phyloP scores from a whole-genome alignment of 2,797 vertebrate genomes.

The Xenopus petersii region DNA sequence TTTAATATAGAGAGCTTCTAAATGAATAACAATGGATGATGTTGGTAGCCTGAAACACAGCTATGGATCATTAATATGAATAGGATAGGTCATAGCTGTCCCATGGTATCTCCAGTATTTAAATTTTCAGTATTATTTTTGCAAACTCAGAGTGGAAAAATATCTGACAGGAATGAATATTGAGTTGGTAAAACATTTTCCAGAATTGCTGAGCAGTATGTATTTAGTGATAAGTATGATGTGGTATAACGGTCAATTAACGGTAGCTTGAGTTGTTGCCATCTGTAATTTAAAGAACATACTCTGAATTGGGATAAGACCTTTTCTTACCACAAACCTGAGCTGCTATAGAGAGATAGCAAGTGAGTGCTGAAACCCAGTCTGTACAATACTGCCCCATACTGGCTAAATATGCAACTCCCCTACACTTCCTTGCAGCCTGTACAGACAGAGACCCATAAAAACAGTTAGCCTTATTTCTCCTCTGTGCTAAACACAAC shows the following conservation, averaged over 20 bases:
- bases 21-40: no score
- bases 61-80: no score
- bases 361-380: not conserved
- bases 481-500: no score
- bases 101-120: no score
- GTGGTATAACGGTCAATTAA: constrained; percentile 35
- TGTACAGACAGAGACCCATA: no score
- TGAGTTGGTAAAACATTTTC: constrained; percentile 22
- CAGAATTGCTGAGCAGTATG: constrained; percentile 14
- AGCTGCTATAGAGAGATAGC: not conserved
- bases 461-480: no score
- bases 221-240: constrained; percentile 16
- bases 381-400: constrained; percentile 11
- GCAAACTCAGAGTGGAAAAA: no score
- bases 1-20: no score
- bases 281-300: constrained; percentile 3
- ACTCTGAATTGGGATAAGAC: constrained; percentile 7
- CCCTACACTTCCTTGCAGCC: no score
- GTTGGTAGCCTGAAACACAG: no score
- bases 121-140: no score
- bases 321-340: constrained; percentile 1
- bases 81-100: no score
- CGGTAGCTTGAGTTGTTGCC: not conserved
- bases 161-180: not conserved
- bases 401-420: not conserved